A percentile compares a stretch with the other conserved stretches of the same genome.
These are phyloP conservation scores for Orientallactaga bullata DNA, from an alignment of 2,113 vertebrate species.

Conservation along the genomic window DNA sequence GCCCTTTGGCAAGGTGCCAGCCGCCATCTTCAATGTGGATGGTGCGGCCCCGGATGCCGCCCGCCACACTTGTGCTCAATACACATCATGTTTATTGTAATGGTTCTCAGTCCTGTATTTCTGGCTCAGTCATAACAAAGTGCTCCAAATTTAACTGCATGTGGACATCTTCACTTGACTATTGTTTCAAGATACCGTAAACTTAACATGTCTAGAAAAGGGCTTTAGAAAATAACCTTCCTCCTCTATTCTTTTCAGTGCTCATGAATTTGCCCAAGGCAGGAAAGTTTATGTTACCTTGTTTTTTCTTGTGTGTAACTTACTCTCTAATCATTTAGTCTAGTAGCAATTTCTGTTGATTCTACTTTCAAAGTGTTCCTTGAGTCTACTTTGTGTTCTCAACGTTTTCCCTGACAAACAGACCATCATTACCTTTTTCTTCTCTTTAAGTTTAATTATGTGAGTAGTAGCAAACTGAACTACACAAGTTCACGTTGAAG, in stretches of 20 bases:
- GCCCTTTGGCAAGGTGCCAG: too few species aligned
- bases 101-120: not conserved
- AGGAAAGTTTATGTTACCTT: not conserved
- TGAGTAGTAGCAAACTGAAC: not conserved
- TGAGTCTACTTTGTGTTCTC: not conserved
- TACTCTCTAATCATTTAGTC: not conserved
- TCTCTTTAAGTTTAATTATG: constrained; percentile 19
- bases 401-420: not conserved
- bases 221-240: not conserved
- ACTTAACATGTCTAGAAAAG: not conserved
- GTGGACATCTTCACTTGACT: not conserved
- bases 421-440: not conserved
- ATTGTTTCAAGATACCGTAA: constrained; percentile 13
- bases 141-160: not conserved
- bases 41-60: too few species aligned
- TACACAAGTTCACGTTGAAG: constrained; percentile 39
- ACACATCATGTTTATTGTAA: not conserved
- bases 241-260: not conserved
- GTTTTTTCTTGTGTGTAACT: not conserved
- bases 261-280: not conserved
- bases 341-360: not conserved
- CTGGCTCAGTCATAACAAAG: not conserved
- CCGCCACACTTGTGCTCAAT: too few species aligned
- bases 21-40: too few species aligned
- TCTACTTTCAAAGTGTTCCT: not conserved